Evolutionary conservation across 1,140 invertebrate species (phyloP).

Genomic region (Lordiphosa clarofinis): DNA sequence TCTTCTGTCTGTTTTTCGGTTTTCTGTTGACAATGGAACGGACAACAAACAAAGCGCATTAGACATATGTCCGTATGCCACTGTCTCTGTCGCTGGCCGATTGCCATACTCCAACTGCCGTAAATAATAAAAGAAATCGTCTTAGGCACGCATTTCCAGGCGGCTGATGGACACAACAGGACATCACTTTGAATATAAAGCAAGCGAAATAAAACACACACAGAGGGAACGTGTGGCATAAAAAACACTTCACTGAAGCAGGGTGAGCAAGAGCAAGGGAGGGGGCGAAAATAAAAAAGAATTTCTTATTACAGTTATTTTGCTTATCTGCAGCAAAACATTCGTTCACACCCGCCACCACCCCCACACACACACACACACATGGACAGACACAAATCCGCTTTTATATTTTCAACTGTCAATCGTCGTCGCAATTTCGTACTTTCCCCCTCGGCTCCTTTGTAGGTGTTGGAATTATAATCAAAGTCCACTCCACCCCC

Average conservation of each 20-base stretch:
- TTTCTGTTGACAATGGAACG: too few relatives aligned
- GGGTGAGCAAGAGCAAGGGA: background rate
- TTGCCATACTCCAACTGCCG: constrained; percentile 29
- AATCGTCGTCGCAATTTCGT: constrained; percentile 63
- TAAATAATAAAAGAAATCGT: constrained; percentile 76
- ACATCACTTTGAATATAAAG: constrained; percentile 77
- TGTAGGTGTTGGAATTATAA: constrained; percentile 75
- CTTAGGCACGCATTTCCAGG: constrained; percentile 67
- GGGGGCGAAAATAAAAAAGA: constrained; percentile 66
- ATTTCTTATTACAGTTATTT: constrained; percentile 76
- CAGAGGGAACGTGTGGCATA: constrained; percentile 63
- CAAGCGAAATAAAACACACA: constrained; percentile 69
- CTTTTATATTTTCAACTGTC: constrained; percentile 77
- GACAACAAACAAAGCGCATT: too few relatives aligned
- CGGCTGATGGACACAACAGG: constrained; percentile 68
- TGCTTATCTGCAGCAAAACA: constrained; percentile 76
- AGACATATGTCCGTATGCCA: background rate
- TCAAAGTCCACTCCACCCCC: constrained; percentile 43
- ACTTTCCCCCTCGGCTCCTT: constrained; percentile 11
- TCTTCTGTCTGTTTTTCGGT: too few relatives aligned
- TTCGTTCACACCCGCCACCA: constrained; percentile 68
- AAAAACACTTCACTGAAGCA: constrained; percentile 55
- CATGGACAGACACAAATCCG: constrained; percentile 66
- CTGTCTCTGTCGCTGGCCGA: background rate
- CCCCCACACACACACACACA: constrained; percentile 12